Conservation (phyloP, 1,140 invertebrate species). For the Pentalonia nigronervosa region DNA sequence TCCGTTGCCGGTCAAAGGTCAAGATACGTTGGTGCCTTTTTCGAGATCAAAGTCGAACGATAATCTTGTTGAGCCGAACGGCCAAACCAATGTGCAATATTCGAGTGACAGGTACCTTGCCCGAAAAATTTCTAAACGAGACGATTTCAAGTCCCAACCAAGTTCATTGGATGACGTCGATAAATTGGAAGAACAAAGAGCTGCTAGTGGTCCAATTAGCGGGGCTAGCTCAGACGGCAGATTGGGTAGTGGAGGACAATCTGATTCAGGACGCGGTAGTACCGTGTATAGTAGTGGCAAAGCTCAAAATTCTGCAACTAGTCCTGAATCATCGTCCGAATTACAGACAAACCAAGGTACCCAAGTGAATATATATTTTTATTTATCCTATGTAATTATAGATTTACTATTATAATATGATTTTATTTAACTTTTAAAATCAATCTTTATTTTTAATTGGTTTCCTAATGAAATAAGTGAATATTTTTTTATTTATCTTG, state of each 20-base stretch:
- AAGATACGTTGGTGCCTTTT: not conserved
- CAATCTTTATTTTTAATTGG: not conserved
- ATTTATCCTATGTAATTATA: not conserved
- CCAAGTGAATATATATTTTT: not conserved
- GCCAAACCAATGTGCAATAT: constrained; percentile 41
- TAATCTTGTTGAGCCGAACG: constrained; percentile 40
- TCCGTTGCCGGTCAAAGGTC: constrained; percentile 14
- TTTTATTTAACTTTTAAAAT: not conserved
- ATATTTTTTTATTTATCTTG: not conserved
- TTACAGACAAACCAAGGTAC: constrained; percentile 59
- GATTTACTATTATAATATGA: not conserved
- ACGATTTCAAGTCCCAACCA: constrained; percentile 50
- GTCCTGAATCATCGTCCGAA: constrained; percentile 60
- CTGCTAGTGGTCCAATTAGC: constrained; percentile 57
- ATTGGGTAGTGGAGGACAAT: constrained; percentile 63
- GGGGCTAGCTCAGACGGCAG: constrained; percentile 70
- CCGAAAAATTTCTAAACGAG: constrained; percentile 45
- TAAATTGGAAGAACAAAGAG: constrained; percentile 55
- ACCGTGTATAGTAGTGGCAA: constrained; percentile 77
- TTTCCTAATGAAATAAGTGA: not conserved
- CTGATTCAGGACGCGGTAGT: constrained; percentile 78
- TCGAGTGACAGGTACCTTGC: constrained; percentile 45
- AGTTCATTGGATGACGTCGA: constrained; percentile 59
- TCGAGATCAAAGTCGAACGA: constrained; percentile 50
- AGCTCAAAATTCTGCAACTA: constrained; percentile 60